Percentiles rank a stretch among this genome's conserved stretches.
phyloP scores from a whole-genome alignment of 2,113 vertebrate genomes.

The Mandrillus leucophaeus region DNA sequence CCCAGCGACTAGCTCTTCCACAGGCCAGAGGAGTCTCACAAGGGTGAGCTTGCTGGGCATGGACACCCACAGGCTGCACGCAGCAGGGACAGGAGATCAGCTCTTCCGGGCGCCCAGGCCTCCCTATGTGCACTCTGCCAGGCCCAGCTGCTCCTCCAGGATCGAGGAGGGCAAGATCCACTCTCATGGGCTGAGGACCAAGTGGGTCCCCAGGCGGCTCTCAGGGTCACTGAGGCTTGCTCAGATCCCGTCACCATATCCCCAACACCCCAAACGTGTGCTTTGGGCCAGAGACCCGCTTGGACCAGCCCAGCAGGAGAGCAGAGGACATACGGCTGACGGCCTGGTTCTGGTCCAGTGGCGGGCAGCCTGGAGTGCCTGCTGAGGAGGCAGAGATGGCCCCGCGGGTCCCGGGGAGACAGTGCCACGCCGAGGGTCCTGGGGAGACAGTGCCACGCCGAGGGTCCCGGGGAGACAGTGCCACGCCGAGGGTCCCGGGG shows the following conservation, averaged over 20 bases:
- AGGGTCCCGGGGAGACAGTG: too few relatives aligned
- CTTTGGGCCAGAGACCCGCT: neutral
- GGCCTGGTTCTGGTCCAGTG: neutral
- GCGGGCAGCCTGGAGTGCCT: neutral
- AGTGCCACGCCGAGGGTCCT: accelerated
- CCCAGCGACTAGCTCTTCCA: neutral
- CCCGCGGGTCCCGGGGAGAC: neutral
- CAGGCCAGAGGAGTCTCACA: neutral
- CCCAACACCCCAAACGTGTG: accelerated
- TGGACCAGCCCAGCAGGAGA: neutral
- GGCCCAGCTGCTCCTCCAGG: neutral
- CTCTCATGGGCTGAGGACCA: neutral
- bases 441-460: neutral
- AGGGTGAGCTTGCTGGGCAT: accelerated
- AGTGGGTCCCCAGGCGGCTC: too few relatives aligned
- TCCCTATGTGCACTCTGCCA: accelerated
- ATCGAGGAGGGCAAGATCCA: too few relatives aligned
- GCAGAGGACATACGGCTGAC: neutral
- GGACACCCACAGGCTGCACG: accelerated
- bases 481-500: too few relatives aligned
- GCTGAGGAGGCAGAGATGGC: neutral
- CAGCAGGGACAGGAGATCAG: neutral
- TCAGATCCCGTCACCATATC: neutral
- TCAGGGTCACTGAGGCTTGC: too few relatives aligned
- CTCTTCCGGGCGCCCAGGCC: neutral